Evolutionary conservation across 2,113 vertebrate species (phyloP).

Genomic region (Trematomus loennbergii): DNA sequence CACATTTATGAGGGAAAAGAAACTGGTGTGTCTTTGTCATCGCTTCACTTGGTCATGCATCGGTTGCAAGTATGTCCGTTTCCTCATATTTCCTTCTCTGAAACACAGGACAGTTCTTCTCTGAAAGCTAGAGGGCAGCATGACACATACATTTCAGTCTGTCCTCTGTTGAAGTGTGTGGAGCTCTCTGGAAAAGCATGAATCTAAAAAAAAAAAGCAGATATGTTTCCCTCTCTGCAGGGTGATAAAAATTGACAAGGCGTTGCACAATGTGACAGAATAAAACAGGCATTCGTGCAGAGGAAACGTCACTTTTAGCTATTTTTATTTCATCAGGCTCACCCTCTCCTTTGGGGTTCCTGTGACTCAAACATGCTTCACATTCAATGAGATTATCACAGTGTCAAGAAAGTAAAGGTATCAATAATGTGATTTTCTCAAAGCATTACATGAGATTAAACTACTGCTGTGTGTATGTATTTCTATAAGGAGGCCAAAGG

Average conservation of each 20-base stretch:
- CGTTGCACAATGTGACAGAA: conserved; percentile 22
- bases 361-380: background rate
- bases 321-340: background rate
- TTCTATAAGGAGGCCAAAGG: background rate
- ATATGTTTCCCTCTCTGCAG: background rate
- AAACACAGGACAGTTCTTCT: background rate
- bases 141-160: conserved; percentile 1
- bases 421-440: background rate
- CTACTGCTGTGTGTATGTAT: background rate
- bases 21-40: too few relatives aligned
- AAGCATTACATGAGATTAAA: background rate
- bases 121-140: conserved; percentile 68
- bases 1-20: too few relatives aligned
- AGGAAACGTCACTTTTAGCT: background rate
- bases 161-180: background rate
- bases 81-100: background rate
- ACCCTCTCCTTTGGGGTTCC: background rate
- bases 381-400: background rate
- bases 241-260: background rate
- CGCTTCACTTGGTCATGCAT: too few relatives aligned
- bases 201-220: background rate
- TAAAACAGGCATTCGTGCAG: conserved; percentile 16
- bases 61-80: background rate
- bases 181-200: background rate
- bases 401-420: too few relatives aligned